phyloP scores from a whole-genome alignment of 1,140 invertebrate species.

The Drosophila eugracilis region DNA sequence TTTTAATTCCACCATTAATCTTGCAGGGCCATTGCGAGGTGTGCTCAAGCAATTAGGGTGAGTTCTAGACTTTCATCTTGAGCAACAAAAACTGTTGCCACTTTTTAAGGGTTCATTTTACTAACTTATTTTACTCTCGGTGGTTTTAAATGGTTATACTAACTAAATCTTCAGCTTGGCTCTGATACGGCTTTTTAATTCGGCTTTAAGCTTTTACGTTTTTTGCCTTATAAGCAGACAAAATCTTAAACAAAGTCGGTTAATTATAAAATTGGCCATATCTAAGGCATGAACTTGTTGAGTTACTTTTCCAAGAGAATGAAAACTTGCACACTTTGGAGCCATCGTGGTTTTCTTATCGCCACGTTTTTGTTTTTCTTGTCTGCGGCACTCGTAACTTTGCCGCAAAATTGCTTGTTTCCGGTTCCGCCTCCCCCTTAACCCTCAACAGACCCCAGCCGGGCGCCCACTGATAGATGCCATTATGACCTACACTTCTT shows the following conservation, averaged over 20 bases:
- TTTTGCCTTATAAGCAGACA: not conserved
- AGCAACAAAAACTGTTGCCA: constrained; percentile 53
- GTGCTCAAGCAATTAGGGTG: constrained; percentile 33
- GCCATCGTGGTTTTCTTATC: constrained; percentile 36
- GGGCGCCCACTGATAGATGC: constrained; percentile 76
- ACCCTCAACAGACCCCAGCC: constrained; percentile 40
- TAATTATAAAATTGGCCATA: constrained; percentile 38
- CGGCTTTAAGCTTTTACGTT: not conserved
- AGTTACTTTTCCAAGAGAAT: constrained; percentile 28
- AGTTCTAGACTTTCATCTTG: constrained; percentile 10
- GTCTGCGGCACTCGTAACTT: constrained; percentile 78
- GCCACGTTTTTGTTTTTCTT: constrained; percentile 44
- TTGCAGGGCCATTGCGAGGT: constrained; percentile 34
- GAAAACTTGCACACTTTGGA: constrained; percentile 37
- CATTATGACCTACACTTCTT: constrained; percentile 78
- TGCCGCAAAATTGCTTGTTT: constrained; percentile 84
- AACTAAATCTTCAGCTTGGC: not conserved
- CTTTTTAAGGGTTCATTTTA: constrained; percentile 15
- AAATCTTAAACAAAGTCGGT: constrained; percentile 6
- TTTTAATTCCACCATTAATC: constrained; percentile 54
- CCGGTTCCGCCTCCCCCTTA: constrained; percentile 72
- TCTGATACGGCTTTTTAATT: not conserved
- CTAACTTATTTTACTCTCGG: constrained; percentile 26
- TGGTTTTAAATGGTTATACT: constrained; percentile 4
- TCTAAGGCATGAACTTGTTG: constrained; percentile 38